phyloP scores from a whole-genome alignment of 2,113 vertebrate genomes.

The Lophius piscatorius region DNA sequence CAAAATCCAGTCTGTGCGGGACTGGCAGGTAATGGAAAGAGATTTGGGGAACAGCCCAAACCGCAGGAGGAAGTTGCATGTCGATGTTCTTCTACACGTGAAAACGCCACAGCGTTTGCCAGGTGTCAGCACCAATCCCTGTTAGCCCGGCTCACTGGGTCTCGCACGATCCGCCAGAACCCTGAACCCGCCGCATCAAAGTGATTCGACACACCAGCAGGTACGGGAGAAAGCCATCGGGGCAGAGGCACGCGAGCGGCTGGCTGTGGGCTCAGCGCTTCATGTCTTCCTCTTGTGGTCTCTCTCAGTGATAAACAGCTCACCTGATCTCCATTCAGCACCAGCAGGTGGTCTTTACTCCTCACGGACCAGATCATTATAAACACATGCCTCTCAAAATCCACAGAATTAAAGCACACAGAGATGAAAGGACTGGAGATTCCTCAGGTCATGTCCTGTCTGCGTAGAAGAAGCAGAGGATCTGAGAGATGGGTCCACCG shows the following conservation, averaged over 20 bases:
- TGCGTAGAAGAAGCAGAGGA: too few relatives aligned
- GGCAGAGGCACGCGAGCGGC: conserved; percentile 20
- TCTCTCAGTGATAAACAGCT: conserved; percentile 24
- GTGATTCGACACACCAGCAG: conserved; percentile 59
- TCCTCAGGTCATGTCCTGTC: too few relatives aligned
- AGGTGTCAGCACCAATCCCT: conserved; percentile 72
- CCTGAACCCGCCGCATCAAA: conserved; percentile 53
- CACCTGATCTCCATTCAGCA: conserved; percentile 42
- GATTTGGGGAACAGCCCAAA: conserved; percentile 54
- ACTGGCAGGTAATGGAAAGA: conserved; percentile 58
- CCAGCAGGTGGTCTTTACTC: conserved; percentile 25
- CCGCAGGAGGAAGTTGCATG: conserved; percentile 70
- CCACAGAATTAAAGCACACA: conserved; percentile 12
- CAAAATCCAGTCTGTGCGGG: conserved; percentile 57
- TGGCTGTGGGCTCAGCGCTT: neutral
- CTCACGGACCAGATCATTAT: conserved; percentile 41
- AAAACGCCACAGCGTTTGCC: conserved; percentile 62
- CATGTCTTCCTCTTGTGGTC: neutral
- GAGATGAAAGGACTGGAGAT: conserved; percentile 39
- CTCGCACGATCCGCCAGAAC: conserved; percentile 34
- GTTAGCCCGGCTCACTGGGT: conserved; percentile 26
- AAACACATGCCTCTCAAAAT: conserved; percentile 51
- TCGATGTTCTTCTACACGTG: conserved; percentile 68
- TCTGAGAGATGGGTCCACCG: neutral
- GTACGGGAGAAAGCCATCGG: conserved; percentile 25